These are phyloP conservation scores for Scophthalmus maximus DNA, from an alignment of 2,113 vertebrate genomes.

Conservation along the genomic window DNA sequence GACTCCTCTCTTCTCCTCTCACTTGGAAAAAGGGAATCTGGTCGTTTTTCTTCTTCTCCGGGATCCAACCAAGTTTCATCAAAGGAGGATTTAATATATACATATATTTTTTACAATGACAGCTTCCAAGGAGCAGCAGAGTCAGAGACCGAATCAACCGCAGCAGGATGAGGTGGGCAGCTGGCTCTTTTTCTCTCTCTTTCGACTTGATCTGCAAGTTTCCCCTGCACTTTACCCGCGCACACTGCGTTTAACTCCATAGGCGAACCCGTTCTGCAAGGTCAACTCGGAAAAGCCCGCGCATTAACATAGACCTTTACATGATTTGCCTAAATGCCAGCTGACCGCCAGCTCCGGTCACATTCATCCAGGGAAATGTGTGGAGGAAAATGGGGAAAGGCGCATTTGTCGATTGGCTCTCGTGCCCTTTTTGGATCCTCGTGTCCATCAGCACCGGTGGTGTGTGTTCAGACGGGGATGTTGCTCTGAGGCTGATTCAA, in stretches of 20 bases:
- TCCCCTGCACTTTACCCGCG: slow-evolving; percentile 42
- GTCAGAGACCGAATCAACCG: slow-evolving; percentile 81
- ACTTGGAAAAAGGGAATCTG: slow-evolving; percentile 67
- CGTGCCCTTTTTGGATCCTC: too few relatives aligned
- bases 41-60: not conserved
- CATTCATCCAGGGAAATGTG: not conserved
- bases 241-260: slow-evolving; percentile 18
- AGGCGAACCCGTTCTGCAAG: not conserved
- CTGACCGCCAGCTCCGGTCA: not conserved
- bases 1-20: not conserved
- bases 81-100: slow-evolving; percentile 15
- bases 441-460: not conserved
- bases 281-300: not conserved
- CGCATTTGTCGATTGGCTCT: too few relatives aligned
- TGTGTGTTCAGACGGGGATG: not conserved
- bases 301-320: not conserved
- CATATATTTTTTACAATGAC: slow-evolving; percentile 82
- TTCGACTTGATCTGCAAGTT: slow-evolving; percentile 18
- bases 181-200: slow-evolving; percentile 4
- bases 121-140: slow-evolving; percentile 88
- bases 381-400: not conserved
- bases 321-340: not conserved
- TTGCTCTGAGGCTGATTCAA: slow-evolving; percentile 14
- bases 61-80: slow-evolving; percentile 61
- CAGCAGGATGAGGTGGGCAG: slow-evolving; percentile 85